Evolutionary conservation across 2,113 vertebrate genomes (phyloP), one percentile per base, ranked within the genome.

Genomic region (Microtus montanus): DNA sequence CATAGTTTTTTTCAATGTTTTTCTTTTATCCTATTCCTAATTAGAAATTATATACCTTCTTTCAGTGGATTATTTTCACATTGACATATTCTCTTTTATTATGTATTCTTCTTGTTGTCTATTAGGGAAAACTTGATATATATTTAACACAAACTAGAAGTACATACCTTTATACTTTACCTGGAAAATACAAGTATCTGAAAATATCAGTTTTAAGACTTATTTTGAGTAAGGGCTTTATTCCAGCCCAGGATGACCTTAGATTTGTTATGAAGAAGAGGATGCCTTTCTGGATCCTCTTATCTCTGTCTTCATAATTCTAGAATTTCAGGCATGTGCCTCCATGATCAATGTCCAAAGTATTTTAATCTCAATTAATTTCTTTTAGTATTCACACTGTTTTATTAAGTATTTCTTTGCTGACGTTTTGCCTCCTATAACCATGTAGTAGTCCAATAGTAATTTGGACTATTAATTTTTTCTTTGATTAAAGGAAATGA

Each of bases 91-190:
- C 9, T 78, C 4, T 44, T 87, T 83, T 64, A 61, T 19, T 58
- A 5, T 15, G 24, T 73, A 52, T 68, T 90, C 22, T 2, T 89
- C 83, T 74, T 87, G 15, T 10, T 52, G 5, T 12, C 28, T 38
- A 47, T 52, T 91, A 33, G 89, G 47, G 41, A 83, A 66, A 83
- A 44, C 68, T 71, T 90, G 1, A 30, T 84, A 61, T 74, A 33
- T 6, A 47, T 77, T 92, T 83, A 78, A 83, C 10, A 94, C 47
- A 87, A 90, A 68, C 10, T 83, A 87, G 71, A 83, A 80, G 73
- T 19, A 84, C 61, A 44, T n/a, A 14, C 2, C 47, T 15, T 89
- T 71, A 73, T 4, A 26, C 1, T 38, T 44, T 71, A n/a, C 35
- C 2, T 66, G 14, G 64, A 49, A 70, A 80, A 79, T 66, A 58